Base-by-base conservation (phyloP, 1,140 invertebrate species). In the Caenorhabditis tropicalis region DNA sequence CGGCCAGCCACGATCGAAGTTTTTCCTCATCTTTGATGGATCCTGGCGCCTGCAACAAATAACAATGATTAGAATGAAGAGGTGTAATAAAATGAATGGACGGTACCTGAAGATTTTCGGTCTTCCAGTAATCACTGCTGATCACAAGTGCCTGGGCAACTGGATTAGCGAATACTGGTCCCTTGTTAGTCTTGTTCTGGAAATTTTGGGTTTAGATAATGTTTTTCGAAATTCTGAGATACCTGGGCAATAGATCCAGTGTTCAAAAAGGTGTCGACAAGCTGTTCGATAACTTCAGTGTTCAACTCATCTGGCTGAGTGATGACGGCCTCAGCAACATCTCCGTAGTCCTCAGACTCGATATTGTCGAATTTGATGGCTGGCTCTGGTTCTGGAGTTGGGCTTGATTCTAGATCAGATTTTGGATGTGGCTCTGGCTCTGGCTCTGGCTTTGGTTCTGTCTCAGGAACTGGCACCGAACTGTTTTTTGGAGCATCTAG, bases 361-460 rank as follows among this genome's bases (percentile, higher is more conserved):
- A 85, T 58, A 36, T 85, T 85, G 48, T 85, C 84, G 31, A 85
- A 85, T 24, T 85, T 85, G 56, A 85, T 85, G n/a, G 84, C 86
- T 51, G 86, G 86, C 29, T 87, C 86, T 31, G 86, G 84, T 29
- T 82, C 58, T 29, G 86, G 56, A 58, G 81, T 82, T 19, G 85
- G 53, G 10, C 33, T 39, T 31, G 82, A 53, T 74, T 84, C 82
- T 27, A 82, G 82, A 21, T 86, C 79, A 15, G 85, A 65, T 49
- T 84, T 56, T 39, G 85, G 81, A 39, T 53, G 15, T 33, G 85
- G 85, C 39, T 84, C 84, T 29, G 84, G 79, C 39, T 81, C 79
- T 43, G 84, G 82, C 36, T 81, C 51, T 29, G 82, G 58, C 21
- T 83, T 48, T 33, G 84, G 79, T 48, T 85, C 84, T 27, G 84